Evolutionary conservation across 2,888 invertebrate genomes (phyloP).

Genomic region (Drosophila lutescens): DNA sequence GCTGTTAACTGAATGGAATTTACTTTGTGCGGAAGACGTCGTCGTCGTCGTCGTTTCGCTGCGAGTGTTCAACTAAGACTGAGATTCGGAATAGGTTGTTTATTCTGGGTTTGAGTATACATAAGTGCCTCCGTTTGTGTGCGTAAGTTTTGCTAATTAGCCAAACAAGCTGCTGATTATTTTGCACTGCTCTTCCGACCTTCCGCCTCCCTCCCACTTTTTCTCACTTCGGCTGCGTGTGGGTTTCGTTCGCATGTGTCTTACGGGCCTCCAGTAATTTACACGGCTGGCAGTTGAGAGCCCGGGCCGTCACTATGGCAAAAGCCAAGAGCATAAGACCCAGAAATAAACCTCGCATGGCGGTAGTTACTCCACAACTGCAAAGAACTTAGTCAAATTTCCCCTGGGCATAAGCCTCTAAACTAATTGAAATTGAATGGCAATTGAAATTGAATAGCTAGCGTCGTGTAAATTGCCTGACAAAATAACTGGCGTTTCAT

Average conservation of each 20-base stretch:
- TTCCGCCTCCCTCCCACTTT: not conserved
- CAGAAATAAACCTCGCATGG: conserved; percentile 48
- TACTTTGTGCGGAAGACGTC: not conserved
- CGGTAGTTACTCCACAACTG: conserved; percentile 47
- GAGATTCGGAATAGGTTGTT: conserved; percentile 6
- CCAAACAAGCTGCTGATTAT: conserved; percentile 38
- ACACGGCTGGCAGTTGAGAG: conserved; percentile 67
- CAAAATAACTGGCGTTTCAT: conserved; percentile 28
- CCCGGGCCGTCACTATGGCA: conserved; percentile 16
- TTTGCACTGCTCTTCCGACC: conserved; percentile 4
- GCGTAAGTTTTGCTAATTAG: conserved; percentile 38
- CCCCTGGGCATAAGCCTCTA: conserved; percentile 51
- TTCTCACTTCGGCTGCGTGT: conserved; percentile 32
- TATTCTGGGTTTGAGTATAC: not conserved
- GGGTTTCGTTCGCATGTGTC: conserved; percentile 54
- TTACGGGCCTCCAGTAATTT: conserved; percentile 63
- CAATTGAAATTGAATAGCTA: conserved; percentile 36
- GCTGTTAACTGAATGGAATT: conserved; percentile 1
- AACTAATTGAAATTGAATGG: conserved; percentile 56
- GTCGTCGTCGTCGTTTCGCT: conserved; percentile 13
- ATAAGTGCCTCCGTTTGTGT: not conserved
- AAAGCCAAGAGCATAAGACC: conserved; percentile 42
- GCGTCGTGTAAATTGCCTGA: conserved; percentile 27
- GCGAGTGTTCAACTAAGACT: conserved; percentile 28
- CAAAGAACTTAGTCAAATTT: conserved; percentile 53